Base-by-base conservation (phyloP, 2,888 invertebrate genomes). In the Drosophila affinis region DNA sequence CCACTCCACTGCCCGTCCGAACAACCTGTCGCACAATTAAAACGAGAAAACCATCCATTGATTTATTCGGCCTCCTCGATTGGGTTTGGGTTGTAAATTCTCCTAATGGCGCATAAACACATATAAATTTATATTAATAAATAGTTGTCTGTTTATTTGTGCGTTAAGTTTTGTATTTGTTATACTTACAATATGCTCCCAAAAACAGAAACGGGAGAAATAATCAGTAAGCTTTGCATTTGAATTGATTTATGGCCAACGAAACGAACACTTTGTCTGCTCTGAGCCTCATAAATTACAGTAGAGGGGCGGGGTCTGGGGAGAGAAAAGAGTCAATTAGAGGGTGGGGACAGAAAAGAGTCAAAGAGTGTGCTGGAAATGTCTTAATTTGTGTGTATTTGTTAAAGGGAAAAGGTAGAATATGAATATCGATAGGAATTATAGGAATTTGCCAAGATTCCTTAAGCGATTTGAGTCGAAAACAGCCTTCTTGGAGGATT, bases 61-160 rank as follows among this genome's bases (percentile, higher is more conserved):
- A 80, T 80, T 80, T 81, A 84, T 80, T 81, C 65, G 56, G 12
- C 46, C 62, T 48, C 17, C 14, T 12, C 32, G 45, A 10, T 54
- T 47, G 18, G 52, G 39, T 14, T 39, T 39, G 27, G 29, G 53
- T 48, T 78, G 62, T 77, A 79, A 70, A 79, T 77, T 82, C 60
- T 65, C 65, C 58, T 81, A 84, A 81, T 81, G 81, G 76, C 53
- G 68, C 72, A 79, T 75, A 78, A 78, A 84, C 81, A 84, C 81
- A 69, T 75, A 62, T 53, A 62, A 62, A 64, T 64, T 64, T 62
- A 62, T 62, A 62, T 64, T 64, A 62, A 64, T 53, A 64, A 62
- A 62, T 64, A 52, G 49, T 62, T 62, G 52, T 27, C 62, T 52
- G 34, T 46, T 64, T 64, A 39, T 39, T 39, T 39, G 39, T 39